Evolutionary conservation across 2,797 vertebrate genomes (phyloP), one percentile per base, ranked within the genome.

Genomic region (Enteromius afrohamiltoni): DNA sequence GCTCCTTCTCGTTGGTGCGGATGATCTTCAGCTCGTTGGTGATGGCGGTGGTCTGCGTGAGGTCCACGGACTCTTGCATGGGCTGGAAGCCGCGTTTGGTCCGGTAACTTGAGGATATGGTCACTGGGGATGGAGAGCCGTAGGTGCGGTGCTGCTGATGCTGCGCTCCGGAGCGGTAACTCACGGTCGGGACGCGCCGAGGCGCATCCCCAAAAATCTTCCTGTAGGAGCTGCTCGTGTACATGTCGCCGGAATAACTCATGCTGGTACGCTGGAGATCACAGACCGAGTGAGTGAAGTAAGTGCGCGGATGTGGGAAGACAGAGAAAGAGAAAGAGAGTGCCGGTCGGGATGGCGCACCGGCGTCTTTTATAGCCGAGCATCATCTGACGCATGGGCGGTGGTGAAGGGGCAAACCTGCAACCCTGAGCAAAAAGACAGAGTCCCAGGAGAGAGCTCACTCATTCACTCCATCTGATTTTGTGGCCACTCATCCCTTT

Each of bases 1-100:
- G 95, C 91, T 95, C 95, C 88, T 95, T 95, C 91, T 95, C 94
- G 89, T 95, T 95, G 87, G 94, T 95, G 91, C 95, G 94, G 87
- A 95, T 91, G 91, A 95, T 95, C 86, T 95, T 95, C 71, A 95
- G 89, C 91, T 95, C 95, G 91, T 95, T 95, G 91, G 94, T 94
- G 87, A 95, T 90, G 74, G 94, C 95, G 51, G 95, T 95, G 89
- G 93, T 93, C 90, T 94, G 93, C 82, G 92, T 93, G 88, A 95
- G 90, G 88, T 95, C 94, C 88, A 95, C 86, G 84, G 91, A 87
- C 47, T 94, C 94, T 84, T 79, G 86, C 87, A 91, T 83, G 87
- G 93, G 90, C 85, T 94, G 91, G 90, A 91, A 93, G 86, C 79
- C 77, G 14, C 60, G 84, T 90, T 95, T 92, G 88, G 65, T 90